Evolutionary conservation across 2,888 invertebrate species (phyloP).

Genomic region (Diachrysia chrysitis): DNA sequence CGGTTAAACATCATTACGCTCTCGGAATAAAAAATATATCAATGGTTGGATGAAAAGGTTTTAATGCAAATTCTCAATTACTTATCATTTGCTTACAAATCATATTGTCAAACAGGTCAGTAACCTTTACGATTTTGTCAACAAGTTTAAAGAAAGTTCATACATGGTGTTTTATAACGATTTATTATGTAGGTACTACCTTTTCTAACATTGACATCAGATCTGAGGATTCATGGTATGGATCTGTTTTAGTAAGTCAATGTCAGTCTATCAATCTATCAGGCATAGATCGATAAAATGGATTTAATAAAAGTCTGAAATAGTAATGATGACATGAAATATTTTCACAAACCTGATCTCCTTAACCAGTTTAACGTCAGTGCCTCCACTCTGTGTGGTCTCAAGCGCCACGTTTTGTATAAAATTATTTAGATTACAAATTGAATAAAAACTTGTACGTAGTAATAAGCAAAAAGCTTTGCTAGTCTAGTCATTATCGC

Average conservation of each 20-base stretch:
- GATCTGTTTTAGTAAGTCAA: too few species aligned
- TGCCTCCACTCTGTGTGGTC: neutral
- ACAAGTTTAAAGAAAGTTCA: neutral
- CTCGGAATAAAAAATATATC: too few species aligned
- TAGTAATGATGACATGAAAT: too few species aligned
- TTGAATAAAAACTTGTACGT: neutral
- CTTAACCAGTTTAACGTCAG: neutral
- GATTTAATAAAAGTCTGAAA: too few species aligned
- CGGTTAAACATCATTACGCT: too few species aligned
- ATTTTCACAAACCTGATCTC: too few species aligned
- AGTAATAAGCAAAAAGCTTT: constrained; percentile 27
- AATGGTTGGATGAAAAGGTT: too few species aligned
- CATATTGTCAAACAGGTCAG: neutral
- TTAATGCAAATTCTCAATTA: neutral
- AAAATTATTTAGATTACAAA: neutral
- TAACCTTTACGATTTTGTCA: neutral
- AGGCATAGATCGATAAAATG: too few species aligned
- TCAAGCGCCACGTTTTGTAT: neutral
- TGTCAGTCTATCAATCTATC: too few species aligned
- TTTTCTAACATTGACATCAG: too few species aligned
- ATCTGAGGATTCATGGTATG: too few species aligned
- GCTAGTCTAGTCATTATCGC: constrained; percentile 22
- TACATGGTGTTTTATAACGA: neutral
- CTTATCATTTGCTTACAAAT: neutral
- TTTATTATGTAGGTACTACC: neutral